Evolutionary conservation across 2,113 vertebrate species (phyloP), one percentile per base, ranked within the genome.

Genomic region (Calonectris borealis): DNA sequence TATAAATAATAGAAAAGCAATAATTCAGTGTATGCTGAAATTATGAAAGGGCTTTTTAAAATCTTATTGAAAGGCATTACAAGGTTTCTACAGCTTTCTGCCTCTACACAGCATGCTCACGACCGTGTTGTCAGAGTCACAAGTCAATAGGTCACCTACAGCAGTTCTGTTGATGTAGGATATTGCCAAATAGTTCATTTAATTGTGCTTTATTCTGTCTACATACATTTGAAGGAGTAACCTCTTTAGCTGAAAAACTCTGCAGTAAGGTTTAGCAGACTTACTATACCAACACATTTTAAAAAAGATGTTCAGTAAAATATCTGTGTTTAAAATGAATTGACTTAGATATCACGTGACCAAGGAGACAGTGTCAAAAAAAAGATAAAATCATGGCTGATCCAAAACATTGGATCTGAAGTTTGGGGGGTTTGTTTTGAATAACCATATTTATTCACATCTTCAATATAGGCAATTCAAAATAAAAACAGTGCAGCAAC

Each of bases 1-100:
- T 64, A 83, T 83, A 92, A 93, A 92, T 93, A 93, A 95, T 93
- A 92, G 69, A 88, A 92, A 69, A 94, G 55, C 64, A 95, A 73
- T 92, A 86, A 91, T 73, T 83, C 49, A 20, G 38, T 2, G 11
- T 36, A 34, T 51, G 55, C n/a, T 84, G 48, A 86, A 90, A 26
- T 54, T 24, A 65, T 14, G 15, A 61, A 65, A 73, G 6, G 32
- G 11, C n/a, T 71, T 80, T 31, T 21, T 3, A 52, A 72, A 52
- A 48, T 10, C 48, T 49, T 46, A 4, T 8, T 22, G 19, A 86
- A 89, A 86, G 36, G 27, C 49, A 68, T 7, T 22, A 14, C 7
- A 22, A 40, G 19, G 3, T 40, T 75, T 44, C 60, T n/a, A 12
- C n/a, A 42, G 20, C 16, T 22, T 57, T 21, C 36, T 77, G 54